These are phyloP conservation scores for Esox lucius DNA, from an alignment of 2,797 vertebrate species.

Conservation along the genomic window DNA sequence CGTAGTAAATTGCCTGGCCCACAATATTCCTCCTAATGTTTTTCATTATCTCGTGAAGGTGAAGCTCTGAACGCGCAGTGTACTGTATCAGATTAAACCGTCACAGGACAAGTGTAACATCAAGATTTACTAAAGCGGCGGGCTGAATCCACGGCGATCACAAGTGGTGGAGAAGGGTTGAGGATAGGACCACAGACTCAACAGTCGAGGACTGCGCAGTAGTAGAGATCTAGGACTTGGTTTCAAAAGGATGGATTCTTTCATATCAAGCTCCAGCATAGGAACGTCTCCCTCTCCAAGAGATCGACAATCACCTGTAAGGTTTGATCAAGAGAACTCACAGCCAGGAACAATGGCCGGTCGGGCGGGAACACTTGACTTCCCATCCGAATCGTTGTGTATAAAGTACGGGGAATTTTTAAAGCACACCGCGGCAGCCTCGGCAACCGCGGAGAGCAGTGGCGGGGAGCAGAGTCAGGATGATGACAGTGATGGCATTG, in stretches of 20 bases:
- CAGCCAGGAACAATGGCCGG: slow-evolving; percentile 65
- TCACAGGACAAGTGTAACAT: slow-evolving; percentile 3
- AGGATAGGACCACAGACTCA: not conserved
- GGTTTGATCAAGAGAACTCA: slow-evolving; percentile 71
- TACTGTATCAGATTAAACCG: not conserved
- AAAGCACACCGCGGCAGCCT: slow-evolving; percentile 18
- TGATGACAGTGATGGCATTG: slow-evolving; percentile 77
- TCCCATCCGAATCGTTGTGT: slow-evolving; percentile 71
- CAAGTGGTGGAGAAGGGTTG: not conserved
- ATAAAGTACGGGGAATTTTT: slow-evolving; percentile 71
- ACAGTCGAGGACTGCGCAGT: slow-evolving; percentile 2
- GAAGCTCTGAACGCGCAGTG: not conserved
- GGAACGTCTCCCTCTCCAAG: slow-evolving; percentile 50
- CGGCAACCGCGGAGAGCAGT: slow-evolving; percentile 74
- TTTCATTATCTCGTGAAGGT: not conserved
- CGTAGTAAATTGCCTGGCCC: not conserved
- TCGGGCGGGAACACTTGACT: slow-evolving; percentile 43
- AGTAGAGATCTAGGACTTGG: slow-evolving; percentile 31
- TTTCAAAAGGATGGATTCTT: slow-evolving; percentile 77
- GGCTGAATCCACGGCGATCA: slow-evolving; percentile 1
- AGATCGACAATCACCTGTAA: slow-evolving; percentile 65
- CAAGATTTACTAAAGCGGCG: not conserved
- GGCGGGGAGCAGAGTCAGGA: slow-evolving; percentile 82
- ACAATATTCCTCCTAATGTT: not conserved
- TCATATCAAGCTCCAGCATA: slow-evolving; percentile 74